Conservation (phyloP, 1,140 invertebrate species). For the Arion vulgaris region DNA sequence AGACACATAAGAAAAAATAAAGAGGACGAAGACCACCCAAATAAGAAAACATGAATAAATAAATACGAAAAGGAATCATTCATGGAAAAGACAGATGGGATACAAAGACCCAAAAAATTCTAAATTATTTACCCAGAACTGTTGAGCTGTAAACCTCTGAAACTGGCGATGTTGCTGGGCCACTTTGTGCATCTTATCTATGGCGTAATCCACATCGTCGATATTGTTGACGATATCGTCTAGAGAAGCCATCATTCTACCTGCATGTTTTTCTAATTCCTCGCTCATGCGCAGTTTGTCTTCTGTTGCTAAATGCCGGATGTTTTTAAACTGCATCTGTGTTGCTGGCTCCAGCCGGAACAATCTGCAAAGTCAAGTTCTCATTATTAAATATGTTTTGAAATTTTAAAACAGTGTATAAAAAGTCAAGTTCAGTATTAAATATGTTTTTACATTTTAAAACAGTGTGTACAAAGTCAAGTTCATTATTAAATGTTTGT, state of each 20-base stretch:
- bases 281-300: conserved; percentile 63
- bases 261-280: conserved; percentile 61
- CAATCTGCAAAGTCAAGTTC: conserved; percentile 63
- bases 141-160: conserved; percentile 52
- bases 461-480: not conserved
- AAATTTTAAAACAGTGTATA: not conserved
- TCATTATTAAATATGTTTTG: too few species aligned
- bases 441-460: not conserved
- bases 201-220: conserved; percentile 63
- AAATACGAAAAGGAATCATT: not conserved
- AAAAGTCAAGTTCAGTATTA: not conserved
- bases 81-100: not conserved
- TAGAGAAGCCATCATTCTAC: conserved; percentile 61
- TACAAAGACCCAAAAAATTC: not conserved
- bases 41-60: not conserved
- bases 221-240: conserved; percentile 65
- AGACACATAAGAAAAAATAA: not conserved
- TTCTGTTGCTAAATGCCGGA: conserved; percentile 53
- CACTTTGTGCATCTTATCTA: conserved; percentile 53
- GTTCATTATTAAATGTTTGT: too few species aligned
- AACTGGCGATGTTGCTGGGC: conserved; percentile 56
- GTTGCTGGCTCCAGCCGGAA: conserved; percentile 54
- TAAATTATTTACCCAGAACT: conserved; percentile 59
- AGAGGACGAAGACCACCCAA: not conserved
- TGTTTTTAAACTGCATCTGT: conserved; percentile 56